Evolutionary conservation across 2,888 invertebrate genomes (phyloP).

Genomic region (Drosophila prolongata): DNA sequence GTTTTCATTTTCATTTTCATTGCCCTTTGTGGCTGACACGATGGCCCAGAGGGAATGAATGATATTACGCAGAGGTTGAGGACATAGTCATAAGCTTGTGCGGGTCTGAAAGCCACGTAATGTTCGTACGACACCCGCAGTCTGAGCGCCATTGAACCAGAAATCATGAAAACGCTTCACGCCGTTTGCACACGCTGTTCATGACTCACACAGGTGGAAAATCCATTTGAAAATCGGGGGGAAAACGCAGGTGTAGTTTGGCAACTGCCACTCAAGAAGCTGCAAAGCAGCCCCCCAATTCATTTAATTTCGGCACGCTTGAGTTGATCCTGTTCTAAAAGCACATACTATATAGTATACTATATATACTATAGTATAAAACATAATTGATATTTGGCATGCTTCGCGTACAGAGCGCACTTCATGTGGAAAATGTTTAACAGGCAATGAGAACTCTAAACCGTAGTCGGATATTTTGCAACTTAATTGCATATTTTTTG

Average conservation of each 20-base stretch:
- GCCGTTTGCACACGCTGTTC: conserved; percentile 58
- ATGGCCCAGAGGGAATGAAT: conserved; percentile 9
- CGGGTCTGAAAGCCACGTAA: conserved; percentile 2
- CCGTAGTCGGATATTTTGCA: conserved; percentile 23
- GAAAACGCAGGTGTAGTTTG: conserved; percentile 1
- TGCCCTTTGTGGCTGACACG: conserved; percentile 27
- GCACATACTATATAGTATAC: neutral
- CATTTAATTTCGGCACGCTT: conserved; percentile 21
- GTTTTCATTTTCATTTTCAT: conserved; percentile 40
- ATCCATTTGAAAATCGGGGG: neutral
- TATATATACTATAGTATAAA: neutral
- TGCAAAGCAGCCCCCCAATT: conserved; percentile 17
- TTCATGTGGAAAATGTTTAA: conserved; percentile 13
- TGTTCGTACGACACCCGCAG: conserved; percentile 26
- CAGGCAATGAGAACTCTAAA: conserved; percentile 9
- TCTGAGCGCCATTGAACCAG: conserved; percentile 67
- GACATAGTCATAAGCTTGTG: neutral
- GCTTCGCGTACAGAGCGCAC: conserved; percentile 1
- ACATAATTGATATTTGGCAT: conserved; percentile 35
- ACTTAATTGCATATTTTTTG: conserved; percentile 18
- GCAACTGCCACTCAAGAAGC: conserved; percentile 29
- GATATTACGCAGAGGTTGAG: conserved; percentile 2
- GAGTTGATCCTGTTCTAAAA: conserved; percentile 17
- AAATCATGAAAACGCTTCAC: conserved; percentile 68
- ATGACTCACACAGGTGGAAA: conserved; percentile 23